These are phyloP conservation scores for Dasysyrphus albostriatus DNA, from an alignment of 2,888 invertebrate genomes.

Conservation along the genomic window DNA sequence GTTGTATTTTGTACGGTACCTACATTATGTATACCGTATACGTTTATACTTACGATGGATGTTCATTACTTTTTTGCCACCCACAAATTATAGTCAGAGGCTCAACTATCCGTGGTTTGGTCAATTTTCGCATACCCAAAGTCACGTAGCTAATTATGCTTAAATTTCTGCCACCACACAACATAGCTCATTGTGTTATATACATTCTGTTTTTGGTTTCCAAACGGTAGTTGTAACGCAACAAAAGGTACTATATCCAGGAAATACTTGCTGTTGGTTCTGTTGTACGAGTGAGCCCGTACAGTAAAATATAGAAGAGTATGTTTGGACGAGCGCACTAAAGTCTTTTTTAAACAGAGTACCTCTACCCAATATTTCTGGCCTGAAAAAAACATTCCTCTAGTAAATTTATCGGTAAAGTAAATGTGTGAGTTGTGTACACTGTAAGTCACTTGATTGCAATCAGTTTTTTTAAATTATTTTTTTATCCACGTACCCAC, in stretches of 20 bases:
- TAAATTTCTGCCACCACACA: conserved; percentile 6
- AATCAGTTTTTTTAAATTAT: neutral
- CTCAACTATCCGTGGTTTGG: neutral
- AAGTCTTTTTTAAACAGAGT: neutral
- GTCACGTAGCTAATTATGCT: conserved; percentile 20
- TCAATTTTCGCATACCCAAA: neutral
- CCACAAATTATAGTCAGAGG: neutral
- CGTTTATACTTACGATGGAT: neutral
- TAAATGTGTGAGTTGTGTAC: neutral
- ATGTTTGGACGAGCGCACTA: neutral
- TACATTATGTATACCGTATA: too few species aligned
- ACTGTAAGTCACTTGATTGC: neutral
- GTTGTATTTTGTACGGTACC: neutral
- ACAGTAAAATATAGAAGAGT: neutral
- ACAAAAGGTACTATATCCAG: neutral
- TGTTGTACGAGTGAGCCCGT: too few species aligned
- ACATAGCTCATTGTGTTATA: conserved; percentile 1
- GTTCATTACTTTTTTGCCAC: neutral
- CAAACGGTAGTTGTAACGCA: neutral
- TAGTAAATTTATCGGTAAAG: conserved; percentile 12
- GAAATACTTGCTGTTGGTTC: neutral
- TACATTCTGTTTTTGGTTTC: neutral
- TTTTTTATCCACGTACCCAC: too few species aligned
- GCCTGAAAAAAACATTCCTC: neutral
- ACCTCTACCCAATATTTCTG: neutral